Percentiles rank a stretch among this genome's conserved stretches.
Conservation (phyloP, 2,113 vertebrate species). For the Todiramphus saurophagus region DNA sequence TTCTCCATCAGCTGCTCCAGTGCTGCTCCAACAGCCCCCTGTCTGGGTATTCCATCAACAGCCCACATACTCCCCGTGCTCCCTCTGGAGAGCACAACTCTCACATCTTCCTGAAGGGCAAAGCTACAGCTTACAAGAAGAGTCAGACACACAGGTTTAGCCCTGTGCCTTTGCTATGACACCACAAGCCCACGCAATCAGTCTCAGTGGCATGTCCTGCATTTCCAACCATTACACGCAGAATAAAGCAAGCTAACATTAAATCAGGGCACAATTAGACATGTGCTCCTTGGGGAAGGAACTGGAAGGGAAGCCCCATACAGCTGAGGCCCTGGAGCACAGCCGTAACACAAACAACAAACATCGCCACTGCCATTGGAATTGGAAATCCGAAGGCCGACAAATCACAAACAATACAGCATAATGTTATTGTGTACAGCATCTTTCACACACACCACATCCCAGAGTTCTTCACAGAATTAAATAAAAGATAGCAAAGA, state of each 20-base stretch:
- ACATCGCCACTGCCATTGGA: background rate
- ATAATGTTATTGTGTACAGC: constrained; percentile 43
- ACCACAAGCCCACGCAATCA: background rate
- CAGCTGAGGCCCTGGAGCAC: background rate
- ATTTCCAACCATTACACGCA: background rate
- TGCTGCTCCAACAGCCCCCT: background rate
- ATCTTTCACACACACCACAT: constrained; percentile 16
- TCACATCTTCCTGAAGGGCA: background rate
- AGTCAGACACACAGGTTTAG: background rate
- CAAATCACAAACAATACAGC: constrained; percentile 55
- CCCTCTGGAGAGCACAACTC: accelerated
- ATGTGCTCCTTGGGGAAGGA: background rate
- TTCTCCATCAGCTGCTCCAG: background rate
- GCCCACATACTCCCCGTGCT: accelerated
- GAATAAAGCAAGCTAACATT: background rate
- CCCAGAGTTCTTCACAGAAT: constrained; percentile 48
- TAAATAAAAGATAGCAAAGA: constrained; percentile 55
- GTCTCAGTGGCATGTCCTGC: background rate
- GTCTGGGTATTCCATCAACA: background rate
- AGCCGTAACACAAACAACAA: background rate
- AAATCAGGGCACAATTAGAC: background rate
- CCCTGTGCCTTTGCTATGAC: background rate
- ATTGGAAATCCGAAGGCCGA: constrained; percentile 23
- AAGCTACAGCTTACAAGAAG: background rate
- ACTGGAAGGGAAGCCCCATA: background rate